Conservation (phyloP, 2,888 invertebrate species). For the Drepana falcataria region DNA sequence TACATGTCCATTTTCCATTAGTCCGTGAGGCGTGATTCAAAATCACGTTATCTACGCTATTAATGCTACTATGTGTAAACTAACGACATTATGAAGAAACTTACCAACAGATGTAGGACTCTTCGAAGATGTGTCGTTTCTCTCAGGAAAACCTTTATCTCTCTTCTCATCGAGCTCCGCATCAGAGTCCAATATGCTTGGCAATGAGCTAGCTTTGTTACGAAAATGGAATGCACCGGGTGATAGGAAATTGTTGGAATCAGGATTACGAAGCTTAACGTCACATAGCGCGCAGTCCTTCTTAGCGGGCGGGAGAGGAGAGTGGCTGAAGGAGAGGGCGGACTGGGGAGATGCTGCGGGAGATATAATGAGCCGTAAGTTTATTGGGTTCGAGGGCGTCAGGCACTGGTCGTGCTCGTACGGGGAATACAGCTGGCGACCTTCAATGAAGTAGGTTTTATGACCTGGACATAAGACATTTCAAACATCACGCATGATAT, state of each 20-base stretch:
- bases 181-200: constrained; percentile 89
- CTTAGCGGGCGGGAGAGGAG: constrained; percentile 42
- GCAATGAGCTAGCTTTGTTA: constrained; percentile 85
- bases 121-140: constrained; percentile 77
- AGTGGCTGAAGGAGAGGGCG: constrained; percentile 52
- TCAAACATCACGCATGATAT: constrained; percentile 2
- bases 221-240: constrained; percentile 80
- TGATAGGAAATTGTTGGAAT: constrained; percentile 77
- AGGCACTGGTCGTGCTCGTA: constrained; percentile 60
- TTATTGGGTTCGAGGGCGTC: constrained; percentile 63
- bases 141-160: constrained; percentile 62
- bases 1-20: no score
- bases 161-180: constrained; percentile 80
- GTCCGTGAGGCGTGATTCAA: no score
- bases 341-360: constrained; percentile 77
- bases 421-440: constrained; percentile 80
- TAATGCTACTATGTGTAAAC: no score
- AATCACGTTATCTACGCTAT: no score
- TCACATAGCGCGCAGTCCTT: constrained; percentile 36
- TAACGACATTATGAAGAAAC: constrained; percentile 24
- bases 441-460: constrained; percentile 92
- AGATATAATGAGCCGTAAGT: constrained; percentile 80
- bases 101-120: constrained; percentile 82
- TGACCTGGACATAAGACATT: constrained; percentile 76
- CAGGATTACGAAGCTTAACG: constrained; percentile 37